Conservation (phyloP, 2,113 vertebrate species). For the Limanda limanda region DNA sequence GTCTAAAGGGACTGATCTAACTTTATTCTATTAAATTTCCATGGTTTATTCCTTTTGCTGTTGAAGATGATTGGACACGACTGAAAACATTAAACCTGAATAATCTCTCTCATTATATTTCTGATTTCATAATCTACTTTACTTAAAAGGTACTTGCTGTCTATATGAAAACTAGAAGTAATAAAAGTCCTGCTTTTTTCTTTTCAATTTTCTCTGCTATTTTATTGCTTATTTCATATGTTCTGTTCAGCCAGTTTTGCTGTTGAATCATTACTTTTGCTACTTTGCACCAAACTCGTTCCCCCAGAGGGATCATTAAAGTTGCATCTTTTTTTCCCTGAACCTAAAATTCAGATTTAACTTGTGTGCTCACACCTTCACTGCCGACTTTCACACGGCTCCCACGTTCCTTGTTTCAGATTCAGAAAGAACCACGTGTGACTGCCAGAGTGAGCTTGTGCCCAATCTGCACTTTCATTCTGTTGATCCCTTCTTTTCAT, state of each 20-base stretch:
- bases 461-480: conserved; percentile 44
- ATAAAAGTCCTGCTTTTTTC: background rate
- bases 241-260: conserved; percentile 16
- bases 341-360: conserved; percentile 53
- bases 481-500: conserved; percentile 15
- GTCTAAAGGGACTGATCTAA: background rate
- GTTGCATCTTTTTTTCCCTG: conserved; percentile 38
- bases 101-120: no score
- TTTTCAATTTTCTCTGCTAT: conserved; percentile 15
- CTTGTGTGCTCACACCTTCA: conserved; percentile 51
- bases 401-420: conserved; percentile 49
- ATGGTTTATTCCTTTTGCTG: background rate
- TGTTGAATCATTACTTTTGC: conserved; percentile 47
- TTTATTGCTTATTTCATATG: conserved; percentile 23
- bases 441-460: conserved; percentile 35
- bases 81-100: no score
- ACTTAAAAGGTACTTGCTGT: background rate
- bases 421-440: conserved; percentile 25
- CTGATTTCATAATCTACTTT: background rate
- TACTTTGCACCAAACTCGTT: conserved; percentile 29
- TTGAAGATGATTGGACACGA: background rate
- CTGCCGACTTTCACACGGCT: conserved; percentile 58
- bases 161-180: background rate
- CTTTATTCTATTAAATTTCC: background rate
- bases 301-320: conserved; percentile 56